A percentile compares a stretch with the other conserved stretches of the same genome.
These are phyloP conservation scores for Aleiodes sp. DNA, from an alignment of 1,140 invertebrate genomes.

Conservation along the genomic window DNA sequence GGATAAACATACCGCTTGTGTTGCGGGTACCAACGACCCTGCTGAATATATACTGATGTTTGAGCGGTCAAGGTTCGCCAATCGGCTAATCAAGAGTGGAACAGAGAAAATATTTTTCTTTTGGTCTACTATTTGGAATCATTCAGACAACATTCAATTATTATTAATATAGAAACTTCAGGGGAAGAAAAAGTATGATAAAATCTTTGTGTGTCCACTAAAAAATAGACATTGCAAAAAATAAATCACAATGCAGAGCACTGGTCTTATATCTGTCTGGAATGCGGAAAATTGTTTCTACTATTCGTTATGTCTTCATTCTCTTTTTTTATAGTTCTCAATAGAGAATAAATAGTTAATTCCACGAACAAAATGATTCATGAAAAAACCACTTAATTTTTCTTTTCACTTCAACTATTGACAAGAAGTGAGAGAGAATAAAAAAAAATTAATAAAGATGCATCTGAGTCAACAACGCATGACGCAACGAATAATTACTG, in stretches of 20 bases:
- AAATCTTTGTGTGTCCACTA: too few relatives aligned
- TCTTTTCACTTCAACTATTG: too few relatives aligned
- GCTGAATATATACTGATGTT: background rate
- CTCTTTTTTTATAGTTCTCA: background rate
- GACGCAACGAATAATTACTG: constrained; percentile 9
- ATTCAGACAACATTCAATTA: too few relatives aligned
- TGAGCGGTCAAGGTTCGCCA: constrained; percentile 10
- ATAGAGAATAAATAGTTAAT: background rate
- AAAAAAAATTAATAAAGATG: background rate
- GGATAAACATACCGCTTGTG: constrained; percentile 2
- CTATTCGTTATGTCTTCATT: background rate
- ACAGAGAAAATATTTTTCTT: too few relatives aligned
- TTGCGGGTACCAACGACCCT: constrained; percentile 11
- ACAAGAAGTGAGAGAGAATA: background rate
- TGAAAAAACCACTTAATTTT: too few relatives aligned
- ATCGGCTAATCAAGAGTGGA: background rate
- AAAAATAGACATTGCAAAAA: background rate
- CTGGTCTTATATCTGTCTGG: background rate
- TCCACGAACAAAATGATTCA: background rate
- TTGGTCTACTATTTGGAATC: too few relatives aligned
- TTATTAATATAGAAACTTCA: too few relatives aligned
- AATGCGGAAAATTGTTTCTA: constrained; percentile 6
- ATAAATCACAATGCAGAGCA: background rate
- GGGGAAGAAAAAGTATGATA: too few relatives aligned
- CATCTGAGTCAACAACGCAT: background rate